phyloP scores from a whole-genome alignment of 2,113 vertebrate genomes.

The Propithecus coquereli region DNA sequence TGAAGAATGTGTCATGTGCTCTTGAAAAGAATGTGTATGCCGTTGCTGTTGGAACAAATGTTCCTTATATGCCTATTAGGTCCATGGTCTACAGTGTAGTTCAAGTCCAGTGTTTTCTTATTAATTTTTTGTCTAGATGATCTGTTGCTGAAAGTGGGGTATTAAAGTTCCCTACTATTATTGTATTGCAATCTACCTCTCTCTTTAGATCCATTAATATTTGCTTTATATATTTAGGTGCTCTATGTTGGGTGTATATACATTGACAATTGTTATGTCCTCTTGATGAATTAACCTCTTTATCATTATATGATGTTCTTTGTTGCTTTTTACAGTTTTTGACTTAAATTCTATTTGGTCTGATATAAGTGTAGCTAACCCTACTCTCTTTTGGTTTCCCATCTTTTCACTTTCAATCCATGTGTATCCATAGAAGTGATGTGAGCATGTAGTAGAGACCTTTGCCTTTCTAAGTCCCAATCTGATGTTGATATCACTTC shows the following conservation, averaged over 20 bases:
- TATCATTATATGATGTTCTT: background rate
- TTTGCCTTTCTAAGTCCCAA: background rate
- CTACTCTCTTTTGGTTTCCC: background rate
- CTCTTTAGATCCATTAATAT: background rate
- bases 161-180: background rate
- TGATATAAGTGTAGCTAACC: background rate
- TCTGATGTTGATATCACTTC: background rate
- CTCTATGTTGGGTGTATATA: background rate
- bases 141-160: background rate
- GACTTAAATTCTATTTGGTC: background rate
- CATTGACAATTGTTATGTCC: background rate
- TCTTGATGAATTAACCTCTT: background rate
- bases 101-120: background rate
- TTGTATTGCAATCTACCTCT: background rate
- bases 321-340: background rate
- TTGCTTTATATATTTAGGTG: background rate
- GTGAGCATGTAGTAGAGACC: background rate
- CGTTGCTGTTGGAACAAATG: background rate
- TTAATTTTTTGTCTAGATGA: background rate
- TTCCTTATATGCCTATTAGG: background rate
- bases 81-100: background rate
- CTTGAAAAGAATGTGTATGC: background rate
- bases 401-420: background rate
- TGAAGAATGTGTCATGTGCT: background rate
- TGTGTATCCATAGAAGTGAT: background rate